These are phyloP conservation scores for Cenopis cana DNA, from an alignment of 2,888 invertebrate genomes.

Conservation along the genomic window DNA sequence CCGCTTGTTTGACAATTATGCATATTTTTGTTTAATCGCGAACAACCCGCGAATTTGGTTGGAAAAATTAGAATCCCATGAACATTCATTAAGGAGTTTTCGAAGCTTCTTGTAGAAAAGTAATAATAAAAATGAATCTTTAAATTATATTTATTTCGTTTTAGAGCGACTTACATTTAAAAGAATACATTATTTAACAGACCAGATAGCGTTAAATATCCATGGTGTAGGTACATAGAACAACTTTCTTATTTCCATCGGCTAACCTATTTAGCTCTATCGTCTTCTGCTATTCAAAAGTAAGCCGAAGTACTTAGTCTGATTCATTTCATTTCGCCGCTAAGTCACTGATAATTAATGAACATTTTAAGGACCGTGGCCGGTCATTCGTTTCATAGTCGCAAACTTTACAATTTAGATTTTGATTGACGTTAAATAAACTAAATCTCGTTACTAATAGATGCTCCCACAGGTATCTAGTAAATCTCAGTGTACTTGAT, in stretches of 20 bases:
- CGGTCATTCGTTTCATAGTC: no score
- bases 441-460: constrained; percentile 15
- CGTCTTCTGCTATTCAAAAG: no score
- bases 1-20: constrained; percentile 58
- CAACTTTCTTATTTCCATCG: no score
- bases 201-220: no score
- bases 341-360: no score
- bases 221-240: no score
- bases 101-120: constrained; percentile 9
- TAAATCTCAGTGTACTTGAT: constrained; percentile 44
- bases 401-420: background rate
- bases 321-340: no score
- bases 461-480: constrained; percentile 29
- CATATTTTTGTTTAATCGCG: constrained; percentile 56
- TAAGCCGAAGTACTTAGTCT: no score
- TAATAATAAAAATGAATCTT: background rate
- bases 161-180: background rate
- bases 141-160: background rate
- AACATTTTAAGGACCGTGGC: no score
- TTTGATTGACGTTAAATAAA: constrained; percentile 11
- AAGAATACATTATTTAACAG: background rate
- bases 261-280: no score
- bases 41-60: constrained; percentile 39
- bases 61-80: constrained; percentile 39
- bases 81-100: constrained; percentile 37